Percentiles rank a stretch among this genome's conserved stretches.
Evolutionary conservation across 2,113 vertebrate species (phyloP).

Genomic region (Damaliscus lunatus): DNA sequence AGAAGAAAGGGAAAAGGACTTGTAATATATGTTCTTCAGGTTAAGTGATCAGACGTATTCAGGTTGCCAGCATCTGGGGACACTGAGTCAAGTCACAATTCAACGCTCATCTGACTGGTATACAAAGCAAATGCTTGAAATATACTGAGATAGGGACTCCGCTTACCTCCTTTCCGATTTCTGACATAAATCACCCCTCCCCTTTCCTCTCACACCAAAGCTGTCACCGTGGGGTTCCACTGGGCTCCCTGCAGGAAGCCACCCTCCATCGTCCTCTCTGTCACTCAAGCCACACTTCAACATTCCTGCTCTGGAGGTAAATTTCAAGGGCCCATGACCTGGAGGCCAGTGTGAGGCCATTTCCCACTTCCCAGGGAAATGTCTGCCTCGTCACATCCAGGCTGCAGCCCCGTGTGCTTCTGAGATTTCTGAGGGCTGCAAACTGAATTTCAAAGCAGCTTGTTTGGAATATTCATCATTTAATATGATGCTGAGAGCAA

Average conservation of each 20-base stretch:
- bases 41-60: neutral
- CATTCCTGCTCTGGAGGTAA: neutral
- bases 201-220: neutral
- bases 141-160: neutral
- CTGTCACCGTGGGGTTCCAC: neutral
- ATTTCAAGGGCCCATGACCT: neutral
- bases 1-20: neutral
- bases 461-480: neutral
- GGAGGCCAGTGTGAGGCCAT: neutral
- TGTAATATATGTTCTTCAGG: neutral
- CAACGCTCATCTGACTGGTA: neutral
- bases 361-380: neutral
- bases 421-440: neutral
- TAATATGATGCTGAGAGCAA: neutral
- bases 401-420: neutral
- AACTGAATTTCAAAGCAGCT: neutral
- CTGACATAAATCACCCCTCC: neutral
- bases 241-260: neutral
- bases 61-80: neutral
- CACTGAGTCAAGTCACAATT: neutral
- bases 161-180: neutral
- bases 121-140: constrained; percentile 2
- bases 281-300: constrained; percentile 4
- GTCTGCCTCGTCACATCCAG: neutral
- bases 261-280: neutral